A percentile compares a stretch with the other conserved stretches of the same genome.
Conservation (phyloP, 2,797 vertebrate species). For the Dryobates pubescens region DNA sequence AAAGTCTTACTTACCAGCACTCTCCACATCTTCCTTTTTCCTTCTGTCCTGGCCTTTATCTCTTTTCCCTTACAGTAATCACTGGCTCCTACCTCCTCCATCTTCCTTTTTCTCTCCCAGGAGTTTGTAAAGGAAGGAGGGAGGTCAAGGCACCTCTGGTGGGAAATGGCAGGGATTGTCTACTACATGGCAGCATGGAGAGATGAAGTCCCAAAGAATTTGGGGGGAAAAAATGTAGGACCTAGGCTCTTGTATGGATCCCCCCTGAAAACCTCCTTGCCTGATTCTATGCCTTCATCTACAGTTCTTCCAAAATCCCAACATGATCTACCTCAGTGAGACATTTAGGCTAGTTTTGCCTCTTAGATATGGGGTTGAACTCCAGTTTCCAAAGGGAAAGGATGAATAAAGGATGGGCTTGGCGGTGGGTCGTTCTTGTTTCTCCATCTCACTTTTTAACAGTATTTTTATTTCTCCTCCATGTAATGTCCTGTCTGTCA, state of each 20-base stretch:
- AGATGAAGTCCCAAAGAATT: not conserved
- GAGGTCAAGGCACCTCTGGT: not conserved
- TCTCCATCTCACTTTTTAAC: not conserved
- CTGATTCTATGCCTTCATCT: not conserved
- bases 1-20: not conserved
- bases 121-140: not conserved
- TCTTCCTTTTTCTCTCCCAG: not conserved
- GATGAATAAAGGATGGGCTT: not conserved
- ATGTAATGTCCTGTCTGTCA: not conserved
- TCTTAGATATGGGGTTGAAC: not conserved
- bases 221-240: too few species aligned
- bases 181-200: not conserved
- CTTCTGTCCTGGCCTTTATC: not conserved
- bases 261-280: not conserved
- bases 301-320: not conserved
- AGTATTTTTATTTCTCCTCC: not conserved
- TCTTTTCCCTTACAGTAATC: not conserved
- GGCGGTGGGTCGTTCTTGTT: not conserved
- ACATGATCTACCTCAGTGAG: not conserved
- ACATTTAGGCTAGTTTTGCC: not conserved
- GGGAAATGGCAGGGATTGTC: not conserved
- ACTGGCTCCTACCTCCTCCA: not conserved
- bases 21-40: not conserved
- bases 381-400: not conserved
- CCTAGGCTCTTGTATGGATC: not conserved